Evolutionary conservation across 1,140 invertebrate genomes (phyloP).

Genomic region (Hetaerina americana): DNA sequence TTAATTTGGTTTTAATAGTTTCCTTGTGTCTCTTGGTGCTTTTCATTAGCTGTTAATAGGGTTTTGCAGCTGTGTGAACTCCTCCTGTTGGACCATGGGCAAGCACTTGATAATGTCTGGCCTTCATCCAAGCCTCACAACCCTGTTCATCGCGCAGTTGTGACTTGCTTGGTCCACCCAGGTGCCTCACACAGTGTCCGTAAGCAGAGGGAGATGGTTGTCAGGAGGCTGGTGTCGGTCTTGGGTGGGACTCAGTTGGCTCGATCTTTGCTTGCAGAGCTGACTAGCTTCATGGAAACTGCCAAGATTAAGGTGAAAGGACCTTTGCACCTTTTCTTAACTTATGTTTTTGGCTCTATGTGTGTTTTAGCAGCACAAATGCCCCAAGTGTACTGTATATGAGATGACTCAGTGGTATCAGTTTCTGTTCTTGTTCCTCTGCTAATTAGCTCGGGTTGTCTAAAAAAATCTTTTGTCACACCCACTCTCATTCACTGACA

Average conservation of each 20-base stretch:
- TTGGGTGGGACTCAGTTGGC: slow-evolving; percentile 33
- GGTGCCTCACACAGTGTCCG: slow-evolving; percentile 18
- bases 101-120: slow-evolving; percentile 27
- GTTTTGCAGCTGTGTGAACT: slow-evolving; percentile 48
- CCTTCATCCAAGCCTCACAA: not conserved
- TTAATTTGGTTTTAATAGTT: no score
- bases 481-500: no score
- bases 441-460: no score
- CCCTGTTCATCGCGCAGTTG: slow-evolving; percentile 44
- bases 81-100: slow-evolving; percentile 44
- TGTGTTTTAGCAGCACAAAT: no score
- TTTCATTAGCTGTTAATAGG: slow-evolving; percentile 34
- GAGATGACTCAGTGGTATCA: no score
- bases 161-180: slow-evolving; percentile 42
- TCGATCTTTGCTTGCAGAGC: slow-evolving; percentile 42
- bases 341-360: no score
- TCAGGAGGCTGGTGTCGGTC: slow-evolving; percentile 28
- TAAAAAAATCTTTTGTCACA: no score
- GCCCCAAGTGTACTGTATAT: no score
- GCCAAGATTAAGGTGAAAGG: slow-evolving; percentile 38
- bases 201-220: slow-evolving; percentile 20
- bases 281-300: slow-evolving; percentile 38
- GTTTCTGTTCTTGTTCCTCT: no score
- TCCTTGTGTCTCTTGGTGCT: no score
- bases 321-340: no score